Percentiles rank a stretch among this genome's conserved stretches.
Evolutionary conservation across 2,888 invertebrate genomes (phyloP).

Genomic region (Malacosoma neustria): DNA sequence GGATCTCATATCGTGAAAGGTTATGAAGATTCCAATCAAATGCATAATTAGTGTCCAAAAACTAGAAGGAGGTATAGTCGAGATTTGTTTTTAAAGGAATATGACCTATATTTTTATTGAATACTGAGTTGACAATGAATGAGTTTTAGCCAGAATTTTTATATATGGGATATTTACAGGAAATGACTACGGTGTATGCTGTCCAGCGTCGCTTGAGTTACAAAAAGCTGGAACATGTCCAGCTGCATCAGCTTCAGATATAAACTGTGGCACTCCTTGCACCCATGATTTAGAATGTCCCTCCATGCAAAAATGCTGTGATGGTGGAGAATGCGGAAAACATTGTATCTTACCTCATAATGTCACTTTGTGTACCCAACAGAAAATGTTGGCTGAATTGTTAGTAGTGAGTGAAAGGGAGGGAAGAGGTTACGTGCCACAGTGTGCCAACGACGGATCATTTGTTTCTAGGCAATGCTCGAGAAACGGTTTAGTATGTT

Average conservation of each 20-base stretch:
- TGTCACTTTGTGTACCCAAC: slow-evolving; percentile 85
- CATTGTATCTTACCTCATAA: slow-evolving; percentile 85
- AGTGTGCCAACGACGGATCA: slow-evolving; percentile 82
- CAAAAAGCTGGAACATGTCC: slow-evolving; percentile 88
- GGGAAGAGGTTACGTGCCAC: slow-evolving; percentile 89
- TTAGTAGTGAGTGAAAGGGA: slow-evolving; percentile 85
- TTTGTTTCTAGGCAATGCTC: slow-evolving; percentile 87
- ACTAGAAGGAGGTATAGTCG: too few species aligned
- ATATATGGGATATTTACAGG: too few species aligned
- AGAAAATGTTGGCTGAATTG: slow-evolving; percentile 84
- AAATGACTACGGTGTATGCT: slow-evolving; percentile 92
- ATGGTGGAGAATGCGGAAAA: slow-evolving; percentile 81
- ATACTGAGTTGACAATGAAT: too few species aligned
- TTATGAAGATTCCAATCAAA: too few species aligned
- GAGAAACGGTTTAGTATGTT: slow-evolving; percentile 88
- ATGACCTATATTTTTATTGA: too few species aligned
- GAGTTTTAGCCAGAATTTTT: too few species aligned
- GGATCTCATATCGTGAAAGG: too few species aligned
- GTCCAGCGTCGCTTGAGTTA: slow-evolving; percentile 84
- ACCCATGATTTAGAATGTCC: slow-evolving; percentile 88
- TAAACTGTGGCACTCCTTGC: slow-evolving; percentile 79
- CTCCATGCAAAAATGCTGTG: slow-evolving; percentile 88
- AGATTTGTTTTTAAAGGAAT: too few species aligned
- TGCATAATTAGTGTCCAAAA: too few species aligned
- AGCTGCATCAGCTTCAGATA: slow-evolving; percentile 43